These are phyloP conservation scores for Pteronotus mesoamericanus DNA, from an alignment of 2,797 vertebrate species.

Conservation along the genomic window DNA sequence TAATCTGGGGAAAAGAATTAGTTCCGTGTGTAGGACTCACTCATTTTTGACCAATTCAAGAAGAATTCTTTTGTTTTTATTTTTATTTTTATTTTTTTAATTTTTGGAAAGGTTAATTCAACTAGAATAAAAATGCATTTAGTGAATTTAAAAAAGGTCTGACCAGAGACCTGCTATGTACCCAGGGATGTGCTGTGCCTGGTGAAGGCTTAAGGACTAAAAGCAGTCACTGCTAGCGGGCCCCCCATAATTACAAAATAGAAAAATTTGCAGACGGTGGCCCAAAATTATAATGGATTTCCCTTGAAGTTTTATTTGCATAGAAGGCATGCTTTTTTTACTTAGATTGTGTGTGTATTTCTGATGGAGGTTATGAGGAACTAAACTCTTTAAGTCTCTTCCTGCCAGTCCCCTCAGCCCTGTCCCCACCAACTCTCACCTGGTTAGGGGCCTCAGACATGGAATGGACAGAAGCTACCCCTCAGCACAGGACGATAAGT, in stretches of 20 bases:
- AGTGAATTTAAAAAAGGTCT: not conserved
- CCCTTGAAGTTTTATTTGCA: not conserved
- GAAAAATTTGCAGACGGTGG: not conserved
- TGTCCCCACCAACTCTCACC: not conserved
- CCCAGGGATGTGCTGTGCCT: not conserved
- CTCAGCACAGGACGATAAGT: not conserved
- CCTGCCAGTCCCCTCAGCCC: not conserved
- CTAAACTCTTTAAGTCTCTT: not conserved
- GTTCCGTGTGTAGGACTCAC: not conserved
- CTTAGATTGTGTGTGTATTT: not conserved
- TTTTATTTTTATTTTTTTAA: not conserved
- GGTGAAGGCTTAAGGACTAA: not conserved
- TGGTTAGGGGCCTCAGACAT: not conserved
- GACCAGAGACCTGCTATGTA: not conserved
- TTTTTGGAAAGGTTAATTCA: not conserved
- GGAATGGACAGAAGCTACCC: not conserved
- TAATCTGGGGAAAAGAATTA: not conserved
- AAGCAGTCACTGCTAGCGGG: not conserved
- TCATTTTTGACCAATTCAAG: not conserved
- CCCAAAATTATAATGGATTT: not conserved
- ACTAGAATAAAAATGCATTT: not conserved
- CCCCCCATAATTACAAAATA: not conserved
- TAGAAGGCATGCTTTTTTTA: not conserved
- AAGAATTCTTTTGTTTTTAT: too few relatives aligned
- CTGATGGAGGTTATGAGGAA: not conserved